Percentiles rank a stretch among this genome's conserved stretches.
Conservation (phyloP, 2,113 vertebrate genomes). For the Sterrhoptilus dennistouni region DNA sequence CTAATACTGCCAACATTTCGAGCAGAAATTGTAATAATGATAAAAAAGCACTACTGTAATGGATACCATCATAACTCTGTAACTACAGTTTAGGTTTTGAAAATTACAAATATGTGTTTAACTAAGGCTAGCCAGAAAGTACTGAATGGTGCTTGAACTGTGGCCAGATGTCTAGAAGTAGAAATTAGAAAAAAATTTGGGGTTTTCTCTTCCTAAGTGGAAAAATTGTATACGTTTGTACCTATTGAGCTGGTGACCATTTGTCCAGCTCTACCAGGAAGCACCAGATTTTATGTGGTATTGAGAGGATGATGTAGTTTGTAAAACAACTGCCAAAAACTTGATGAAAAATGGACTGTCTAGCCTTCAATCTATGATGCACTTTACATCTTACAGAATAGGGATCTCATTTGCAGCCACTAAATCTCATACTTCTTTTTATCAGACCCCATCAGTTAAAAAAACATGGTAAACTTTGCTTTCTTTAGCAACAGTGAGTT, state of each 20-base stretch:
- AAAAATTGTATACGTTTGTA: background rate
- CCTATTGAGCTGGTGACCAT: background rate
- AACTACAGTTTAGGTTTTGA: constrained; percentile 40
- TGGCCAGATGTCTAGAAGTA: constrained; percentile 1
- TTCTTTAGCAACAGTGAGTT: background rate
- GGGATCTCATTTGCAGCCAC: background rate
- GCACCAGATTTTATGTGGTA: background rate
- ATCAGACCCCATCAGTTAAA: background rate
- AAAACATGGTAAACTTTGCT: background rate
- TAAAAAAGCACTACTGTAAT: constrained; percentile 13
- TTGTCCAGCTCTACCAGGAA: background rate
- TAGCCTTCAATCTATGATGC: background rate
- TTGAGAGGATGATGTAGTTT: background rate
- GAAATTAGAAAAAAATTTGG: constrained; percentile 9
- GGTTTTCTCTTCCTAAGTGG: background rate
- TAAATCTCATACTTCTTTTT: background rate
- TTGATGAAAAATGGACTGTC: background rate
- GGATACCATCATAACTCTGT: constrained; percentile 27
- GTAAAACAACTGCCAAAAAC: background rate
- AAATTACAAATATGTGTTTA: background rate
- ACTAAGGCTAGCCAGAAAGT: constrained; percentile 34
- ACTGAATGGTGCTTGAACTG: background rate
- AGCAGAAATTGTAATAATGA: background rate
- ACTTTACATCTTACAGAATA: background rate
- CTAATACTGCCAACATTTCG: background rate